A percentile compares a stretch with the other conserved stretches of the same genome.
phyloP scores from a whole-genome alignment of 2,888 invertebrate species.

The Heterodera filipjevi region DNA sequence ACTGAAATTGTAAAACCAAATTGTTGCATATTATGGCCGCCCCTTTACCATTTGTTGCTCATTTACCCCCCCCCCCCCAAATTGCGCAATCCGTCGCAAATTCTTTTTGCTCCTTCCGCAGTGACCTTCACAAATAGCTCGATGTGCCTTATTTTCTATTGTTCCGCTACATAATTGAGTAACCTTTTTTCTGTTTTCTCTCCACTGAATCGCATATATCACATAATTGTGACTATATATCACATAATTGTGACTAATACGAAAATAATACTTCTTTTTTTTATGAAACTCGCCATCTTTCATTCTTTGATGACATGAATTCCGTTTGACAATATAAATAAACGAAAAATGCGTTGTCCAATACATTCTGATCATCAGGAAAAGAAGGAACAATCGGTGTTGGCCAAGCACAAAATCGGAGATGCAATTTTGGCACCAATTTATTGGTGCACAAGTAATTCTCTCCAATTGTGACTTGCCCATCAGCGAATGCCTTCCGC shows the following conservation, averaged over 20 bases:
- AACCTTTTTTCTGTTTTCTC: not conserved
- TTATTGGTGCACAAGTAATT: not conserved
- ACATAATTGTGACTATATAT: not conserved
- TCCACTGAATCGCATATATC: not conserved
- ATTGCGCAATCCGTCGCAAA: not conserved
- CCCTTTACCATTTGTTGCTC: not conserved
- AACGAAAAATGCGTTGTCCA: not conserved
- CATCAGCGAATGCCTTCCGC: conserved; percentile 10
- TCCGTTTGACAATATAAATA: not conserved
- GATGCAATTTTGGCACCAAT: not conserved
- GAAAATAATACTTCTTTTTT: not conserved
- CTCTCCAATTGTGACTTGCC: conserved; percentile 24
- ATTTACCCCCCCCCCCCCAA: not conserved
- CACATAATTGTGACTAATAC: not conserved
- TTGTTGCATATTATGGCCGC: not conserved
- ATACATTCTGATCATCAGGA: not conserved
- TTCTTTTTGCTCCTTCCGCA: not conserved
- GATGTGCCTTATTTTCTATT: not conserved
- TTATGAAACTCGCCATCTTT: conserved; percentile 6
- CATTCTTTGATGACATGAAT: not conserved
- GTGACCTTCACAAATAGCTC: not conserved
- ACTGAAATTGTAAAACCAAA: not conserved
- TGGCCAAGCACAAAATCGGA: conserved; percentile 22
- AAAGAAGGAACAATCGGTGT: not conserved
- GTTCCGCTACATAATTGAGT: not conserved